Conservation (phyloP, 2,113 vertebrate species). For the Bungarus multicinctus region DNA sequence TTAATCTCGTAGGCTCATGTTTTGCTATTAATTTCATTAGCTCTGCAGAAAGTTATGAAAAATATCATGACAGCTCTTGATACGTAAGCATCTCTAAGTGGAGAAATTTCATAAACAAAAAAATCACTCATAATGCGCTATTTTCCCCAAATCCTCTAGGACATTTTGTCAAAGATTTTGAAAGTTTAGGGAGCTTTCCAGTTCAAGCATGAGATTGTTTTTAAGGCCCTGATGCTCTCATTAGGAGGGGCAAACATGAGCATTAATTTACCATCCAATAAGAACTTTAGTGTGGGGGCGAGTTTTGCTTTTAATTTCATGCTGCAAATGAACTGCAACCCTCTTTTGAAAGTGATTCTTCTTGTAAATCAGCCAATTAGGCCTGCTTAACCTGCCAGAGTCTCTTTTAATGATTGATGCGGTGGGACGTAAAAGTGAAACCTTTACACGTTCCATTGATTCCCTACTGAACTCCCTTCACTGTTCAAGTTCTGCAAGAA, state of each 20-base stretch:
- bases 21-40: neutral
- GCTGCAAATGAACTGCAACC: slow-evolving; percentile 45
- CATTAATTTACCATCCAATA: slow-evolving; percentile 32
- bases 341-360: slow-evolving; percentile 40
- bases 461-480: slow-evolving; percentile 47
- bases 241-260: neutral
- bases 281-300: neutral
- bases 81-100: neutral
- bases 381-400: slow-evolving; percentile 47
- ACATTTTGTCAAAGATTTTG: neutral
- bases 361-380: slow-evolving; percentile 41
- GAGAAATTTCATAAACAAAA: neutral
- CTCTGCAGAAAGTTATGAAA: neutral
- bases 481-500: slow-evolving; percentile 10
- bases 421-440: slow-evolving; percentile 53
- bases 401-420: slow-evolving; percentile 63
- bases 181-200: neutral
- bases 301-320: slow-evolving; percentile 38
- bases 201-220: neutral
- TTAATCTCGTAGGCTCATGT: neutral
- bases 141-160: neutral
- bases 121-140: neutral
- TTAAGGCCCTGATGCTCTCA: neutral
- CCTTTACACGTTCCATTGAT: slow-evolving; percentile 42
- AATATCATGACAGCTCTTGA: neutral